Conservation (phyloP, 1,140 invertebrate genomes). For the Drosophila ficusphila region DNA sequence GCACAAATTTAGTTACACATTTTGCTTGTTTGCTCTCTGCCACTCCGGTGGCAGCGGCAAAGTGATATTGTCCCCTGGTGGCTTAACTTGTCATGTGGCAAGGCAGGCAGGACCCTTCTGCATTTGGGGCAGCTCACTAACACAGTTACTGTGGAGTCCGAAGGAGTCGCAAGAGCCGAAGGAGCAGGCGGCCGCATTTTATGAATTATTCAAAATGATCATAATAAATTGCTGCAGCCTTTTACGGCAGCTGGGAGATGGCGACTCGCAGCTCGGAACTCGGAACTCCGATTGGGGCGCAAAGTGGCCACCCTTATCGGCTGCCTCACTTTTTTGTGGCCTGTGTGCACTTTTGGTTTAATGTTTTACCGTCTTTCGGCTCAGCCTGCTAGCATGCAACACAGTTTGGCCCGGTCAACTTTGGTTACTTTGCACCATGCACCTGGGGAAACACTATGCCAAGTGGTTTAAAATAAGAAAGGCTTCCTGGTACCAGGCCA, state of each 20-base stretch:
- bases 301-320: slow-evolving; percentile 33
- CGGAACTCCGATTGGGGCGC: slow-evolving; percentile 8
- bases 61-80: slow-evolving; percentile 78
- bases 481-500: too few species aligned
- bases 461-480: background rate
- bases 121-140: slow-evolving; percentile 45
- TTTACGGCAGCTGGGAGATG: slow-evolving; percentile 23
- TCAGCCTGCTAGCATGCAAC: slow-evolving; percentile 37
- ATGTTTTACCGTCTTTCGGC: slow-evolving; percentile 39
- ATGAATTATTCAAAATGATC: slow-evolving; percentile 67
- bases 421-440: background rate
- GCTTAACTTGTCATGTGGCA: slow-evolving; percentile 69
- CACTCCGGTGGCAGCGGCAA: slow-evolving; percentile 45
- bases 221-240: slow-evolving; percentile 66
- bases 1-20: slow-evolving; percentile 73
- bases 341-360: slow-evolving; percentile 37
- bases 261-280: background rate
- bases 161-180: background rate
- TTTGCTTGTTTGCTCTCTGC: slow-evolving; percentile 40
- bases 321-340: slow-evolving; percentile 25
- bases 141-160: slow-evolving; percentile 31
- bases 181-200: slow-evolving; percentile 37
- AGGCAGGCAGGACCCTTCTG: slow-evolving; percentile 59
- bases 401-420: slow-evolving; percentile 25
- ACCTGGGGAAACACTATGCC: background rate